These are phyloP conservation scores for Pachyuromys duprasi DNA, from an alignment of 2,797 vertebrate species.

Conservation along the genomic window DNA sequence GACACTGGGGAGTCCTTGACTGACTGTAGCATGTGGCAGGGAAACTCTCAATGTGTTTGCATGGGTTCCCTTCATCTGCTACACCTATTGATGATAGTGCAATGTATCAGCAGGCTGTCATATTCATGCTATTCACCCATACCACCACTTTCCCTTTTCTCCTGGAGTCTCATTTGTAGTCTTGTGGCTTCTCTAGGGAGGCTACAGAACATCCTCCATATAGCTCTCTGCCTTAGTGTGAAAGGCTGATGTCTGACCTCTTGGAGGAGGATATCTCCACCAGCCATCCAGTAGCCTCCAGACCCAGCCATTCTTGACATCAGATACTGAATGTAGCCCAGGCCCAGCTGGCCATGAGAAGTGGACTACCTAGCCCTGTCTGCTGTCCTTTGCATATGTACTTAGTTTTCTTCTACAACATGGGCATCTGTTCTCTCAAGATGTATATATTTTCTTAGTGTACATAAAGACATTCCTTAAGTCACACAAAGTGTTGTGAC, in stretches of 20 bases:
- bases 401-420: constrained; percentile 65
- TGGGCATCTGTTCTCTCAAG: constrained; percentile 75
- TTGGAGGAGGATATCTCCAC: constrained; percentile 44
- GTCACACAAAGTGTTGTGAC: constrained; percentile 74
- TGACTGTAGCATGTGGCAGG: background rate
- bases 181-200: constrained; percentile 35
- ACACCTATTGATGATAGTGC: background rate
- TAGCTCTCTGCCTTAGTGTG: constrained; percentile 60
- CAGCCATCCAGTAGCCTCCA: background rate
- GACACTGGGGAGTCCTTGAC: constrained; percentile 41
- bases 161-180: background rate
- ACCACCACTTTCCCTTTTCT: background rate
- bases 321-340: constrained; percentile 73
- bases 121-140: background rate
- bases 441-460: constrained; percentile 86
- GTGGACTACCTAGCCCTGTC: constrained; percentile 73
- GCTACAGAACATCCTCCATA: background rate
- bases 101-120: constrained; percentile 66
- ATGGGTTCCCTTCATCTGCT: background rate
- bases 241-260: constrained; percentile 2
- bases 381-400: constrained; percentile 68
- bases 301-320: constrained; percentile 20
- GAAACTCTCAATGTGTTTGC: background rate
- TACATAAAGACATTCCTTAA: constrained; percentile 81
- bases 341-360: constrained; percentile 60